Conservation (phyloP, 1,140 invertebrate genomes). For the Sarcophaga peregrina region DNA sequence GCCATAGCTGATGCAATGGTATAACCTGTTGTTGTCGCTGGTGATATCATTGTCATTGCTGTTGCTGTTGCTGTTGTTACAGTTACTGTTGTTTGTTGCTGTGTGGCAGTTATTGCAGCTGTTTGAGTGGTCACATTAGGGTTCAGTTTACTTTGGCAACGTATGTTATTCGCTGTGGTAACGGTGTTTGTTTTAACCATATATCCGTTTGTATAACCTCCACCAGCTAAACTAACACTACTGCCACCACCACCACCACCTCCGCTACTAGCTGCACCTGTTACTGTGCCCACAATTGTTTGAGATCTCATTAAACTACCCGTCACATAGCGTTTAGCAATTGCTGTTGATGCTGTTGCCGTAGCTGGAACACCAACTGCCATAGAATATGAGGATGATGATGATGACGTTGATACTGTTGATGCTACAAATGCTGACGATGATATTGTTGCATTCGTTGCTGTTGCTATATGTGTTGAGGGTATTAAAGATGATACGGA, state of each 20-base stretch:
- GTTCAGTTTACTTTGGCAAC: conserved; percentile 31
- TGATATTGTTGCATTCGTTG: conserved; percentile 1
- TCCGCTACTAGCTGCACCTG: conserved; percentile 32
- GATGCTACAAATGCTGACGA: conserved; percentile 6
- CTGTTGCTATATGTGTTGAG: background rate
- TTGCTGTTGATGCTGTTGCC: conserved; percentile 29
- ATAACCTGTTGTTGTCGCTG: conserved; percentile 14
- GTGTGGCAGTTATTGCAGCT: background rate
- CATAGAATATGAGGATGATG: background rate
- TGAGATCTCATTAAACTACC: conserved; percentile 61
- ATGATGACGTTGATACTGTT: background rate
- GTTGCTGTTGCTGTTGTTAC: conserved; percentile 29
- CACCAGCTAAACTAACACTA: conserved; percentile 10
- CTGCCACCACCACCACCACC: background rate
- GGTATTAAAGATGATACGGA: conserved; percentile 14
- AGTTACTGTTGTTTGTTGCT: conserved; percentile 29
- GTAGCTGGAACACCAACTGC: background rate
- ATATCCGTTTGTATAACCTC: conserved; percentile 49
- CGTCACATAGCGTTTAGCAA: conserved; percentile 54
- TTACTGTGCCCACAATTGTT: conserved; percentile 50
- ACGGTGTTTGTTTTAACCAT: conserved; percentile 35
- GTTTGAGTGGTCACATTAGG: background rate
- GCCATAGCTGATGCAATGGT: background rate
- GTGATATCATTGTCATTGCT: background rate
- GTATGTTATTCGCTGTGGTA: conserved; percentile 36